phyloP scores from a whole-genome alignment of 2,113 vertebrate genomes.

The Scomber scombrus region DNA sequence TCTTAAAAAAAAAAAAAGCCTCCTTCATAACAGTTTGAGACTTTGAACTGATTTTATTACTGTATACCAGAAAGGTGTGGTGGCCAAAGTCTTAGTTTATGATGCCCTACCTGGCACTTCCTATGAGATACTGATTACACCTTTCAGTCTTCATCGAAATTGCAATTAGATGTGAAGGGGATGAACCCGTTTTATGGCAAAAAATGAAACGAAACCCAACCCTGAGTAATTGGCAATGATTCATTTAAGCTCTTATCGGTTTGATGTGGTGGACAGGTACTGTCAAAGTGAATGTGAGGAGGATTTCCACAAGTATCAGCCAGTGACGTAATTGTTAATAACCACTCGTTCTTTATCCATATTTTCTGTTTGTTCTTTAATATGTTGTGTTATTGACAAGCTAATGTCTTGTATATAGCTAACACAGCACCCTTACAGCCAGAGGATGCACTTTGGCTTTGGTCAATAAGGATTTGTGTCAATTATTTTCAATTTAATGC shows the following conservation, averaged over 20 bases:
- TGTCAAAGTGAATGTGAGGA: constrained; percentile 76
- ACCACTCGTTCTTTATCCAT: constrained; percentile 56
- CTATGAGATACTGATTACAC: constrained; percentile 27
- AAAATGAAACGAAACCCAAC: background rate
- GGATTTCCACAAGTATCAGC: constrained; percentile 58
- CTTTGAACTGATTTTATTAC: constrained; percentile 67
- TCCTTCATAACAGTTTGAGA: constrained; percentile 25
- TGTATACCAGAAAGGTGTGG: constrained; percentile 47
- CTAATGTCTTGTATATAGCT: constrained; percentile 57
- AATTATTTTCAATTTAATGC: background rate
- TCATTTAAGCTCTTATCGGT: constrained; percentile 6
- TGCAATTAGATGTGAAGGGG: constrained; percentile 13
- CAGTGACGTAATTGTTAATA: constrained; percentile 57
- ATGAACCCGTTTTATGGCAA: constrained; percentile 4
- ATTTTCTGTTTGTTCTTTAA: constrained; percentile 27
- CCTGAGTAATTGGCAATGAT: constrained; percentile 13
- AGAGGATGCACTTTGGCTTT: constrained; percentile 46
- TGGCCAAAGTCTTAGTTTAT: constrained; percentile 73
- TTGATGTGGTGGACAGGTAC: constrained; percentile 43
- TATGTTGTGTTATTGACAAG: constrained; percentile 56
- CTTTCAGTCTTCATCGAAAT: constrained; percentile 37
- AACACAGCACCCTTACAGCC: constrained; percentile 41
- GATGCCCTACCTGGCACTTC: constrained; percentile 19
- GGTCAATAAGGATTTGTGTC: constrained; percentile 25
- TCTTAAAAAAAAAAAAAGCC: constrained; percentile 19